Evolutionary conservation across 2,113 vertebrate genomes (phyloP).

Genomic region (Lepus europaeus): DNA sequence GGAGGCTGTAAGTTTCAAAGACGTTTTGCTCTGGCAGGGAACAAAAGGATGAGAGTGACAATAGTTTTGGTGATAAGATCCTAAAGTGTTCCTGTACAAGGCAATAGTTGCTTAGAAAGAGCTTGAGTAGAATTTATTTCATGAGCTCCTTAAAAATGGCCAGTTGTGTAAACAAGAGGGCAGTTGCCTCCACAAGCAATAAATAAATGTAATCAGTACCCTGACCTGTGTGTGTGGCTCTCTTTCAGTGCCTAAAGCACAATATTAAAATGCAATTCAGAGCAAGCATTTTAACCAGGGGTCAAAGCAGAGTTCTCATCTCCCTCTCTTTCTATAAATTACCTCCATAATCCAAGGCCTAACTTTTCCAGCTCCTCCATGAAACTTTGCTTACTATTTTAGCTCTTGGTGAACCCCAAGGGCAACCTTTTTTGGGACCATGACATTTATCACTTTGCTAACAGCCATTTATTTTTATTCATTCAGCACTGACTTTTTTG

Average conservation of each 20-base stretch:
- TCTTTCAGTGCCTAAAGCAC: background rate
- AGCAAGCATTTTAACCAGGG: background rate
- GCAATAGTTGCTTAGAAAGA: background rate
- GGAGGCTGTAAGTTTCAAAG: background rate
- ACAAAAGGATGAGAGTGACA: background rate
- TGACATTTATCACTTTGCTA: conserved; percentile 23
- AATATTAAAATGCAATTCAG: background rate
- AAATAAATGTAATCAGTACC: background rate
- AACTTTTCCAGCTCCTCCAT: background rate
- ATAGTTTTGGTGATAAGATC: background rate
- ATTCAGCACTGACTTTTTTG: conserved; percentile 13
- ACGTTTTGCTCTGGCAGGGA: conserved; percentile 6
- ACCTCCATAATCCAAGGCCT: background rate
- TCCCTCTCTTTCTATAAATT: background rate
- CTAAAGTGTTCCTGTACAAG: background rate
- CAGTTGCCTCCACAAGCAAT: background rate
- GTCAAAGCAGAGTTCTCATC: background rate
- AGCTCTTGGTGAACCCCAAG: background rate
- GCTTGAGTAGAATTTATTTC: background rate
- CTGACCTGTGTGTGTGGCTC: background rate
- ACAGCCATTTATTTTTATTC: conserved; percentile 29
- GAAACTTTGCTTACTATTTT: background rate
- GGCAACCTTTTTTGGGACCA: background rate
- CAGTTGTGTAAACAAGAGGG: background rate
- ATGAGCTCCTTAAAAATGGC: background rate